Percentiles rank a stretch among this genome's conserved stretches.
phyloP scores from a whole-genome alignment of 1,140 invertebrate species.

The Hyles vespertilio region DNA sequence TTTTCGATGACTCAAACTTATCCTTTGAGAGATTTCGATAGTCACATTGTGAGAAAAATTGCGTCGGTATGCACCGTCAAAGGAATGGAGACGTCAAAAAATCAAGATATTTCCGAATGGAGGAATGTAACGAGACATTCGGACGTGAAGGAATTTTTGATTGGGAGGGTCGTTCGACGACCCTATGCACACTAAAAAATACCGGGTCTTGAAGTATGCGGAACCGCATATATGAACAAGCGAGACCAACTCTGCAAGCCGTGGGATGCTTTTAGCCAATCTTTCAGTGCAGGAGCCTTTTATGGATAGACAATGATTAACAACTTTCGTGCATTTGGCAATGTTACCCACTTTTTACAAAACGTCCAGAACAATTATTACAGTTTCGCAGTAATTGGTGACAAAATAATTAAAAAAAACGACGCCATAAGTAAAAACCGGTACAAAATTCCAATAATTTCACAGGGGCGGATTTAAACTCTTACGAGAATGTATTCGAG shows the following conservation, averaged over 20 bases:
- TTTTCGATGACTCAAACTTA: not conserved
- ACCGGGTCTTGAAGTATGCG: conserved; percentile 40
- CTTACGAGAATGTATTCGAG: conserved; percentile 41
- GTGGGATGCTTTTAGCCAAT: conserved; percentile 4
- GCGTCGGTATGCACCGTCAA: conserved; percentile 1
- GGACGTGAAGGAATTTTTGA: conserved; percentile 25
- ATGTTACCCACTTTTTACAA: too few relatives aligned
- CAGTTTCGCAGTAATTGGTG: too few relatives aligned
- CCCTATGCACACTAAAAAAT: conserved; percentile 35
- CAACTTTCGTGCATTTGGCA: too few relatives aligned
- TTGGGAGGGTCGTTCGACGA: conserved; percentile 30
- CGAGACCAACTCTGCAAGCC: too few relatives aligned
- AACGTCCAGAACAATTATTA: too few relatives aligned
- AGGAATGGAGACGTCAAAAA: conserved; percentile 11
- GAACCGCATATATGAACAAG: conserved; percentile 34
- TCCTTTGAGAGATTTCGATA: not conserved
- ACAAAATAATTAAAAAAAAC: too few relatives aligned
- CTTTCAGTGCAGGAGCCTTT: not conserved
- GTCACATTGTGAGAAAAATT: not conserved
- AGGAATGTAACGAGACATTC: conserved; percentile 27
- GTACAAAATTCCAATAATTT: conserved; percentile 10
- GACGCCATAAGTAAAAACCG: too few relatives aligned
- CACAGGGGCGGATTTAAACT: conserved; percentile 6
- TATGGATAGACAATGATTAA: not conserved
- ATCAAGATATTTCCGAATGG: conserved; percentile 21